Conservation (phyloP, 2,888 invertebrate species). For the Vesta saturnalis region DNA sequence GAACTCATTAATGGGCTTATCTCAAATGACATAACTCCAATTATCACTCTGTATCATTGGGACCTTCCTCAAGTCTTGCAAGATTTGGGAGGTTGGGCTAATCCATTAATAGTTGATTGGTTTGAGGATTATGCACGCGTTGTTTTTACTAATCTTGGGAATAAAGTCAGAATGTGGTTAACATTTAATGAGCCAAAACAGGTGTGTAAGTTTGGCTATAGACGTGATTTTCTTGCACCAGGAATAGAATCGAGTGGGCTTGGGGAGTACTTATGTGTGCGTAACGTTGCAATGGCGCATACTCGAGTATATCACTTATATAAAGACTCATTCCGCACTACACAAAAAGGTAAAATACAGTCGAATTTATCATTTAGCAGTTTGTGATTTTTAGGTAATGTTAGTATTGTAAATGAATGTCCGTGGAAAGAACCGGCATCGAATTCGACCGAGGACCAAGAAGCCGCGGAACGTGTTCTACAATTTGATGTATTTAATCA, state of each 20-base stretch:
- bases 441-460: conserved; percentile 52
- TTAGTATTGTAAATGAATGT: conserved; percentile 66
- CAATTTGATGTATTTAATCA: conserved; percentile 15
- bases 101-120: too few relatives aligned
- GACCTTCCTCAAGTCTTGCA: too few relatives aligned
- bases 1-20: conserved; percentile 67
- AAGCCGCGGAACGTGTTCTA: conserved; percentile 57
- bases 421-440: conserved; percentile 70
- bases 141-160: conserved; percentile 47
- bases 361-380: neutral
- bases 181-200: conserved; percentile 64
- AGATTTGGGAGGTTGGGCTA: too few relatives aligned
- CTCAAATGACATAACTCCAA: too few relatives aligned
- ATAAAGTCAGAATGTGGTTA: conserved; percentile 60
- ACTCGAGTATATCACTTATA: conserved; percentile 60
- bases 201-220: conserved; percentile 48
- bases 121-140: conserved; percentile 66
- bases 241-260: conserved; percentile 62
- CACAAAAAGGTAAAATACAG: conserved; percentile 41
- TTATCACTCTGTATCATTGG: too few relatives aligned
- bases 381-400: neutral
- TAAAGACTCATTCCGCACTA: neutral
- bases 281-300: conserved; percentile 62
- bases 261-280: conserved; percentile 68
- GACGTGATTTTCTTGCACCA: conserved; percentile 58